Evolutionary conservation across 2,888 invertebrate genomes (phyloP).

Genomic region (Alviniconcha strummeri): DNA sequence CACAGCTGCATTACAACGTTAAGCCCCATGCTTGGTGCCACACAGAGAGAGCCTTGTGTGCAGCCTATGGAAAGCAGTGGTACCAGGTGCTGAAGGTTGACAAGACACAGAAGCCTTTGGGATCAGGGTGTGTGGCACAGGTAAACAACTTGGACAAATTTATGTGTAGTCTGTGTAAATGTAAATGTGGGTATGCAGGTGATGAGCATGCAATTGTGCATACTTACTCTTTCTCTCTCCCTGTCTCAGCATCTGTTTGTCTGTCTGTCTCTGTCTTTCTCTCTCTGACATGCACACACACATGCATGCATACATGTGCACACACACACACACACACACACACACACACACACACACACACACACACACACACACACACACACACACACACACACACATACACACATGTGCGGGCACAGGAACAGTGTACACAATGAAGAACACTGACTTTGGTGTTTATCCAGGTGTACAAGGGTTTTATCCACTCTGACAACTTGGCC

Average conservation of each 20-base stretch:
- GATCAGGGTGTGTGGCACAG: slow-evolving; percentile 77
- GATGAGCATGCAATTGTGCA: neutral
- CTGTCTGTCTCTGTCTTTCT: neutral
- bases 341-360: too few species aligned
- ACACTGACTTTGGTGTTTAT: neutral
- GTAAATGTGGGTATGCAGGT: neutral
- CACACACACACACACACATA: neutral
- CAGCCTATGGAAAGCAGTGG: slow-evolving; percentile 72
- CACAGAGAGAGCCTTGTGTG: slow-evolving; percentile 65
- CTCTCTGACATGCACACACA: too few species aligned
- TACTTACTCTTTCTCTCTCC: neutral
- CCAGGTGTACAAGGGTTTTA: slow-evolving; percentile 65
- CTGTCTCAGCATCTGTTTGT: neutral
- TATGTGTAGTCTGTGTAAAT: neutral
- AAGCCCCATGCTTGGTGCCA: slow-evolving; percentile 73
- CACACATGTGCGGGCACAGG: neutral
- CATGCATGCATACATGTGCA: too few species aligned
- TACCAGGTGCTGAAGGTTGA: slow-evolving; percentile 70
- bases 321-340: too few species aligned
- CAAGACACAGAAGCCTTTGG: slow-evolving; percentile 70
- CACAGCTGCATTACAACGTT: slow-evolving; percentile 70
- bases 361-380: neutral
- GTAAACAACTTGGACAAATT: slow-evolving; percentile 35
- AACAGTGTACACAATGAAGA: neutral
- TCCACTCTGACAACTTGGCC: slow-evolving; percentile 34